A percentile compares a stretch with the other conserved stretches of the same genome.
Conservation (phyloP, 92 coral and sea anemone species). For the Umimayanthus kanabou region DNA sequence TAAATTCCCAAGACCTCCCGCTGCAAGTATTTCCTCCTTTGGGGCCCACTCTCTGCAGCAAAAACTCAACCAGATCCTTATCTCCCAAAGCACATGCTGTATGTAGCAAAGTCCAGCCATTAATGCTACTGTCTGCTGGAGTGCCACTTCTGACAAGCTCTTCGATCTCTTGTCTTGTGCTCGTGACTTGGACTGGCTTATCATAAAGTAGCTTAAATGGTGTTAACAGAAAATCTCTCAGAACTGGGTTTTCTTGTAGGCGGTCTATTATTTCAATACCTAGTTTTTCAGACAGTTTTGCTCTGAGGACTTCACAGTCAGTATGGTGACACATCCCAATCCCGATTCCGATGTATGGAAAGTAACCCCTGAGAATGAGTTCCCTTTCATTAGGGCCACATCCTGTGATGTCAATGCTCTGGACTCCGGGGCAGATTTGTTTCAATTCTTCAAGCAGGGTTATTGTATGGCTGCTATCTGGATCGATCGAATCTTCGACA, state of each 20-base stretch:
- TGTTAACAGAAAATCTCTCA: background rate
- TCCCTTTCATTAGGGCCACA: background rate
- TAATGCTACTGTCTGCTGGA: constrained; percentile 7
- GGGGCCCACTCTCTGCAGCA: background rate
- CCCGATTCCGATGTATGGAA: background rate
- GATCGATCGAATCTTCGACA: background rate
- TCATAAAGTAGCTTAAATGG: background rate
- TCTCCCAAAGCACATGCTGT: constrained; percentile 16
- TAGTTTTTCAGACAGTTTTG: background rate
- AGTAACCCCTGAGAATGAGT: background rate
- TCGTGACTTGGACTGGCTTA: background rate
- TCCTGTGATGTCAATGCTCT: constrained; percentile 1
- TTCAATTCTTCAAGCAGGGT: background rate
- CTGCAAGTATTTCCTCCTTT: constrained; percentile 5
- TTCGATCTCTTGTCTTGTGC: background rate
- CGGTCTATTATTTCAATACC: background rate
- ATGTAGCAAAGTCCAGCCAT: constrained; percentile 6
- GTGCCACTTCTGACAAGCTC: background rate
- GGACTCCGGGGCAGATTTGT: background rate
- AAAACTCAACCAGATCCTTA: constrained; percentile 3
- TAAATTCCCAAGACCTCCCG: background rate
- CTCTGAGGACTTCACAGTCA: background rate
- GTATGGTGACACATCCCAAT: background rate
- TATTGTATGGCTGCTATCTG: background rate
- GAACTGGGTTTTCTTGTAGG: background rate